Percentiles rank a stretch among this genome's conserved stretches.
phyloP scores from a whole-genome alignment of 2,113 vertebrate genomes.

The Sakesphorus luctuosus region DNA sequence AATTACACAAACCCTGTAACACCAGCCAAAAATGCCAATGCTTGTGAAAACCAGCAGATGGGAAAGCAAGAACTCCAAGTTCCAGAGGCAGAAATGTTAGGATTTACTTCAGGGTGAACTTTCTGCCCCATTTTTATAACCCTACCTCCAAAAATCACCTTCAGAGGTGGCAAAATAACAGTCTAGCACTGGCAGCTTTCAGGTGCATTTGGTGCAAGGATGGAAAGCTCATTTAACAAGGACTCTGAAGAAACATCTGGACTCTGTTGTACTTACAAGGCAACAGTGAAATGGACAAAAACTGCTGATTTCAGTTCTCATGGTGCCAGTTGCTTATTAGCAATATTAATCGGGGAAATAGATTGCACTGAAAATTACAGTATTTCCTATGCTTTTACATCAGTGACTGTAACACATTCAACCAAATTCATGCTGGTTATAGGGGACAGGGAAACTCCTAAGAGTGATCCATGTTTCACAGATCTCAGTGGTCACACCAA shows the following conservation, averaged over 20 bases:
- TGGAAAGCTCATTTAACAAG: background rate
- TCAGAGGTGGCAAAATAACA: background rate
- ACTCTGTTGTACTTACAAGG: background rate
- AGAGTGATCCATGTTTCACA: background rate
- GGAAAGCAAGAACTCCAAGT: conserved; percentile 37
- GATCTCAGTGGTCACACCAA: background rate
- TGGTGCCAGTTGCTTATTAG: background rate
- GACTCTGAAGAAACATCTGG: background rate
- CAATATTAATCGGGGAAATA: background rate
- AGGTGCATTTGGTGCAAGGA: background rate
- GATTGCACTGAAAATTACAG: background rate
- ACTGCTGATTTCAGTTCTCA: background rate
- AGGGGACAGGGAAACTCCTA: background rate
- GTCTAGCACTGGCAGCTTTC: background rate
- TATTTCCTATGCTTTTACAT: background rate
- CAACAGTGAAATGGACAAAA: background rate
- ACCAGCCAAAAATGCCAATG: conserved; percentile 47
- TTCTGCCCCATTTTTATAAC: background rate
- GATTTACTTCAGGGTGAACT: background rate
- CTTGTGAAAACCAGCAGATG: conserved; percentile 63
- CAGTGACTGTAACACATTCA: background rate
- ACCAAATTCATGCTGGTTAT: background rate
- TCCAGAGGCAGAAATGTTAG: background rate
- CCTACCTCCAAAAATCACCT: background rate
- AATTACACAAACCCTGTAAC: conserved; percentile 45